Percentiles rank a stretch among this genome's conserved stretches.
Conservation (phyloP, 2,888 invertebrate genomes). For the Scrobipalpa atriplicella region DNA sequence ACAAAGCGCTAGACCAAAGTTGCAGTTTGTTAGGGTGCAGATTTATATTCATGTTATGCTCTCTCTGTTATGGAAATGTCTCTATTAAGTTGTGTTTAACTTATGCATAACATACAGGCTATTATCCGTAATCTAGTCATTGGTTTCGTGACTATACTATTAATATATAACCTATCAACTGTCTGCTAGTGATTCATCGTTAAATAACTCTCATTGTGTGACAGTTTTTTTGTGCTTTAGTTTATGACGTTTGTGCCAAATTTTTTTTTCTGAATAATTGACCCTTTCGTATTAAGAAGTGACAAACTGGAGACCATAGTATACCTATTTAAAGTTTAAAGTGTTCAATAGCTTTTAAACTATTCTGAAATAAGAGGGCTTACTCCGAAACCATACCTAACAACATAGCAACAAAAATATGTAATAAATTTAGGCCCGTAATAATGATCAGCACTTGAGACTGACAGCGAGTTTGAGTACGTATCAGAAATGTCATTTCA, state of each 20-base stretch:
- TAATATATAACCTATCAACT: constrained; percentile 15
- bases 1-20: background rate
- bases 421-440: too few species aligned
- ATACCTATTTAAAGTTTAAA: too few species aligned
- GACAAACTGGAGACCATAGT: too few species aligned
- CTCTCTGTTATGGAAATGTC: constrained; percentile 21
- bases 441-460: too few species aligned
- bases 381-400: too few species aligned
- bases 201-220: constrained; percentile 11
- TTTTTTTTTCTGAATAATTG: constrained; percentile 9
- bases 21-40: constrained; percentile 2
- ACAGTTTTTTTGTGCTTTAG: constrained; percentile 7
- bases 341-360: too few species aligned
- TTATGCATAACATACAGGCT: constrained; percentile 20
- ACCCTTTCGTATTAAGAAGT: background rate
- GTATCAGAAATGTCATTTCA: too few species aligned
- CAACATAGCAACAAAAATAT: too few species aligned
- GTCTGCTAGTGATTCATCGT: constrained; percentile 23
- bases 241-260: constrained; percentile 1
- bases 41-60: constrained; percentile 20
- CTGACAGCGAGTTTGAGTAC: too few species aligned
- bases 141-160: constrained; percentile 20
- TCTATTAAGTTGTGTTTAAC: constrained; percentile 19
- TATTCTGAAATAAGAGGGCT: too few species aligned
- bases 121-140: constrained; percentile 22